Percentiles rank a stretch among this genome's conserved stretches.
These are phyloP conservation scores for Homalodisca vitripennis DNA, from an alignment of 1,140 invertebrate species.

Conservation along the genomic window DNA sequence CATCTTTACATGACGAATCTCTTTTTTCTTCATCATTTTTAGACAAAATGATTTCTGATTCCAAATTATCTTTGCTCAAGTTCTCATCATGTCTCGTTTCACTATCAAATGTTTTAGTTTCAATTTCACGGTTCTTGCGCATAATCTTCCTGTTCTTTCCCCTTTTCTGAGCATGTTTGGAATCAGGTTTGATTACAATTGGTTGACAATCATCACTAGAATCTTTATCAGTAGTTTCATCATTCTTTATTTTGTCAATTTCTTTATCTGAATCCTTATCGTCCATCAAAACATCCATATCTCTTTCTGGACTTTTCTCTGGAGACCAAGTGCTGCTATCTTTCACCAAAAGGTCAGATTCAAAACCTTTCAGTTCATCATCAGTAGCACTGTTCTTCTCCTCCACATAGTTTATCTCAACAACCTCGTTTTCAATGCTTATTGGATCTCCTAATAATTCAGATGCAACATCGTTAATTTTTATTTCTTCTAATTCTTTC, in stretches of 20 bases:
- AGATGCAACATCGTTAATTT: no score
- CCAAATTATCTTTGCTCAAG: no score
- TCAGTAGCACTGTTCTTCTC: neutral
- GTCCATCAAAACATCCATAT: conserved; percentile 17
- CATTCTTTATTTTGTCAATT: conserved; percentile 23
- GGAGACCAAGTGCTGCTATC: conserved; percentile 11
- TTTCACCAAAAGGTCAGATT: conserved; percentile 23
- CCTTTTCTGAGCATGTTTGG: conserved; percentile 27
- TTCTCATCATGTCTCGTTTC: neutral
- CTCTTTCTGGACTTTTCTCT: neutral
- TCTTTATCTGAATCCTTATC: conserved; percentile 26
- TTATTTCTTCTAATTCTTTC: no score
- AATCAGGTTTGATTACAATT: conserved; percentile 20
- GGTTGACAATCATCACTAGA: conserved; percentile 37
- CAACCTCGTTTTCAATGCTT: no score
- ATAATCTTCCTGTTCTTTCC: conserved; percentile 32
- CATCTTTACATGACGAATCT: neutral
- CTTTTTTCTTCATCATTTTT: no score
- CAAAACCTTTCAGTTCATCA: conserved; percentile 23
- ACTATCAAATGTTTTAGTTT: conserved; percentile 1
- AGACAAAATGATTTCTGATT: no score
- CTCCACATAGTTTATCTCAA: neutral
- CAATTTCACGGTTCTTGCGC: conserved; percentile 12
- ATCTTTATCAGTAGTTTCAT: conserved; percentile 37
- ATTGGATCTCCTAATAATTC: no score